These are phyloP conservation scores for Archips xylosteana DNA, from an alignment of 2,888 invertebrate species.

Conservation along the genomic window DNA sequence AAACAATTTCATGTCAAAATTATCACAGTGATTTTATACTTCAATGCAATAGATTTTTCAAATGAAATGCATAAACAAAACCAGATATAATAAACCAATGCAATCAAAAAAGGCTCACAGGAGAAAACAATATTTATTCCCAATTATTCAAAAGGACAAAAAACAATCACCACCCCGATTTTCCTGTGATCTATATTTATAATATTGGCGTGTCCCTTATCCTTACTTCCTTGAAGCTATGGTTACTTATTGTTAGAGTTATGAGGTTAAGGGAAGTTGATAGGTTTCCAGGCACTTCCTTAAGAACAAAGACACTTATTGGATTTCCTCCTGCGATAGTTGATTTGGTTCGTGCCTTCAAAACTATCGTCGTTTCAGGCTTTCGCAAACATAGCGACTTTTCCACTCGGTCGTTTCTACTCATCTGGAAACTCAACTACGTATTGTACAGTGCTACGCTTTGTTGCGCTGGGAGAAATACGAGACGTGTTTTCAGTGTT, in stretches of 20 bases:
- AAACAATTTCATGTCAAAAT: too few relatives aligned
- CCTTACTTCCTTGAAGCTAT: background rate
- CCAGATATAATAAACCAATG: too few relatives aligned
- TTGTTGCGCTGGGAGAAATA: background rate
- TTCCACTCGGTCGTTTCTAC: background rate
- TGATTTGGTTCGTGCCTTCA: background rate
- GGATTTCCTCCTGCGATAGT: conserved; percentile 18
- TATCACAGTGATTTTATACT: too few relatives aligned
- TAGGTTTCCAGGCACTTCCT: conserved; percentile 17
- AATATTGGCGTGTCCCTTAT: background rate
- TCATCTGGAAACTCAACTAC: background rate
- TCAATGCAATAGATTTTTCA: too few relatives aligned
- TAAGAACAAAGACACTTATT: conserved; percentile 21
- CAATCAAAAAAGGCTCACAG: background rate
- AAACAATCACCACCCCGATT: background rate
- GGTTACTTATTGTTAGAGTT: conserved; percentile 17
- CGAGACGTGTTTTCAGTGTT: background rate
- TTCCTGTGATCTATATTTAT: background rate
- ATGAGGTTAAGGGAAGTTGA: conserved; percentile 19
- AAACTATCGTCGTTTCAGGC: background rate
- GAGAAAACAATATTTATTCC: background rate
- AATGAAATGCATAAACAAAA: too few relatives aligned
- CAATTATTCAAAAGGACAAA: background rate
- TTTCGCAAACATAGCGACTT: background rate
- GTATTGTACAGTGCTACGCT: background rate